A percentile compares a stretch with the other conserved stretches of the same genome.
phyloP scores from a whole-genome alignment of 1,140 invertebrate genomes.

The Aphelenchoides avenae region DNA sequence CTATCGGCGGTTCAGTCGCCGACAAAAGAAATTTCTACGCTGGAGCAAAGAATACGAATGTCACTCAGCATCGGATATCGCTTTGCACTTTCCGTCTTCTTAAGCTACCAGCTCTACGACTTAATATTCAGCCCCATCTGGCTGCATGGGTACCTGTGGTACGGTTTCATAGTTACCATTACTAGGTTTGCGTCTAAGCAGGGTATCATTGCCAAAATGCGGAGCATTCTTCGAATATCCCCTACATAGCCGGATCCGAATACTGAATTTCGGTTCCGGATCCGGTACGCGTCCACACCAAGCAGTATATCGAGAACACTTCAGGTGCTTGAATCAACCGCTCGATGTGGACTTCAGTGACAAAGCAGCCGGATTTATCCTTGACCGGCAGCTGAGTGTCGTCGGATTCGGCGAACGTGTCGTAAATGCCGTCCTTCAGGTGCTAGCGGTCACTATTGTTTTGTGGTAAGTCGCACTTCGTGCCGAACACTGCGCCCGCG shows the following conservation, averaged over 20 bases:
- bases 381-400: constrained; percentile 25
- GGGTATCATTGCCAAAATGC: too few species aligned
- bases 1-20: too few species aligned
- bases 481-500: too few species aligned
- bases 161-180: too few species aligned
- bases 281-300: too few species aligned
- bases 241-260: too few species aligned
- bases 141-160: constrained; percentile 50
- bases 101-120: constrained; percentile 43
- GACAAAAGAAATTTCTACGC: too few species aligned
- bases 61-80: constrained; percentile 24
- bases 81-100: constrained; percentile 26
- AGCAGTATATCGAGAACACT: background rate
- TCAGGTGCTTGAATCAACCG: constrained; percentile 22
- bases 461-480: constrained; percentile 26
- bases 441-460: constrained; percentile 10
- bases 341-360: constrained; percentile 25
- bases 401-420: constrained; percentile 26
- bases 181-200: too few species aligned
- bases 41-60: too few species aligned
- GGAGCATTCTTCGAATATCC: too few species aligned
- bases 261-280: too few species aligned
- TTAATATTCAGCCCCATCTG: constrained; percentile 46
- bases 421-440: constrained; percentile 14
- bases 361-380: constrained; percentile 32